phyloP scores from a whole-genome alignment of 2,888 invertebrate species.

The Nowickia ferox region DNA sequence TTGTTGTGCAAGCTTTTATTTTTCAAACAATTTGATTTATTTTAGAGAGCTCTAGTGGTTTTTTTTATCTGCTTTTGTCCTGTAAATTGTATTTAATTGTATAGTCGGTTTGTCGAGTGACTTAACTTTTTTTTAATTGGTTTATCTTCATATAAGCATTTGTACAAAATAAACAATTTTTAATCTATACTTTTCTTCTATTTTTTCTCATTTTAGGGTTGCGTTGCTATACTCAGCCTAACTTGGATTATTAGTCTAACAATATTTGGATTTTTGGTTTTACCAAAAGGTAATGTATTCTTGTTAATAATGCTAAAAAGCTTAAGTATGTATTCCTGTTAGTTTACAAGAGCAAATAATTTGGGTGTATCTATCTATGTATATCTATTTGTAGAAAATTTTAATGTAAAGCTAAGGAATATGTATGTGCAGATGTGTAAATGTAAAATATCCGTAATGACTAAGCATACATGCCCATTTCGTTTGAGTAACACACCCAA shows the following conservation, averaged over 20 bases:
- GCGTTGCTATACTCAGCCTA: conserved; percentile 92
- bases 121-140: too few relatives aligned
- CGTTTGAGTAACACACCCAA: neutral
- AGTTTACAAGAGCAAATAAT: neutral
- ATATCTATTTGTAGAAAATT: neutral
- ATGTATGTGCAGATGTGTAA: conserved; percentile 1
- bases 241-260: conserved; percentile 94
- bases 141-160: neutral
- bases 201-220: conserved; percentile 86
- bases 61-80: too few relatives aligned
- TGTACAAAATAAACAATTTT: neutral
- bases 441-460: neutral
- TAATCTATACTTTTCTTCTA: neutral
- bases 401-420: neutral
- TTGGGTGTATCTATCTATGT: too few relatives aligned
- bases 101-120: too few relatives aligned
- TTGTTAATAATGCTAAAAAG: neutral
- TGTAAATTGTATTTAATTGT: too few relatives aligned
- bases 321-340: neutral
- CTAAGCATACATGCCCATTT: neutral
- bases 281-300: conserved; percentile 87
- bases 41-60: too few relatives aligned
- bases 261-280: conserved; percentile 91
- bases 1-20: too few relatives aligned
- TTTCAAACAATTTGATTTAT: too few relatives aligned